Percentiles rank a stretch among this genome's conserved stretches.
Conservation (phyloP, 1,140 invertebrate species). For the Drosophila carrolli region DNA sequence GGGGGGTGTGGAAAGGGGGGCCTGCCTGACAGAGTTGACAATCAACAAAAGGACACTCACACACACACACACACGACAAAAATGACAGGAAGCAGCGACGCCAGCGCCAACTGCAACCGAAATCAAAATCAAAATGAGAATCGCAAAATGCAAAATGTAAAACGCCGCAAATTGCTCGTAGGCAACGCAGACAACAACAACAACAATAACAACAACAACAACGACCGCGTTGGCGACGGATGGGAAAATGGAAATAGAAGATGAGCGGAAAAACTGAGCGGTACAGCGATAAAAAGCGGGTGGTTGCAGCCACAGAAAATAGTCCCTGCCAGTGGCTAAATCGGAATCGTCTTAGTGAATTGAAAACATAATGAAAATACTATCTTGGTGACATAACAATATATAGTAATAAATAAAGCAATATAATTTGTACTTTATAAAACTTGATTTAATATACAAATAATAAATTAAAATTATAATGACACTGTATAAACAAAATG, state of each 20-base stretch:
- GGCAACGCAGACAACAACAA: conserved; percentile 32
- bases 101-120: conserved; percentile 34
- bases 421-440: too few relatives aligned
- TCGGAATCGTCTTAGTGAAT: background rate
- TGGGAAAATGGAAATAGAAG: conserved; percentile 29
- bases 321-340: background rate
- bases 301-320: background rate
- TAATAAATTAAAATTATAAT: too few relatives aligned
- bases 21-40: conserved; percentile 29
- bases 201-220: conserved; percentile 2
- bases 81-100: conserved; percentile 48
- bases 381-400: too few relatives aligned
- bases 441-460: too few relatives aligned
- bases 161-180: conserved; percentile 71
- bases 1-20: too few relatives aligned
- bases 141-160: conserved; percentile 74
- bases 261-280: background rate
- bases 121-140: conserved; percentile 70
- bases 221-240: conserved; percentile 17
- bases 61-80: conserved; percentile 21
- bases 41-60: conserved; percentile 33
- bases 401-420: too few relatives aligned
- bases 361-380: background rate
- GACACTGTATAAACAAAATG: too few relatives aligned
- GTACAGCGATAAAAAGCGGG: background rate